These are phyloP conservation scores for Calycopis cecrops DNA, from an alignment of 1,140 invertebrate genomes.

Conservation along the genomic window DNA sequence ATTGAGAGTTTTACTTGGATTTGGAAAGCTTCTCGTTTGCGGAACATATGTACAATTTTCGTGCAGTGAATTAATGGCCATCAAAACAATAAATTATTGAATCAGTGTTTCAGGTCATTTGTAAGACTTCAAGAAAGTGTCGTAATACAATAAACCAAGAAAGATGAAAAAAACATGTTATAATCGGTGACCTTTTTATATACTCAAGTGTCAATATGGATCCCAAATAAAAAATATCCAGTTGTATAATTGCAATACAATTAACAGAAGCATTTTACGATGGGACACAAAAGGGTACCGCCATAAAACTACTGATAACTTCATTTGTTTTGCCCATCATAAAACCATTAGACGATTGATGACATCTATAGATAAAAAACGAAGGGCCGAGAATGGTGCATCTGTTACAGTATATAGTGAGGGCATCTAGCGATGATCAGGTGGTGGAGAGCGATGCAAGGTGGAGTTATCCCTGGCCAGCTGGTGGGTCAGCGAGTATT, in stretches of 20 bases:
- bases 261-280: constrained; percentile 46
- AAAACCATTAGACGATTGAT: constrained; percentile 56
- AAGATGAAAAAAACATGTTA: constrained; percentile 49
- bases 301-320: constrained; percentile 59
- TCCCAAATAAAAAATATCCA: constrained; percentile 43
- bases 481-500: constrained; percentile 41
- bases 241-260: constrained; percentile 37
- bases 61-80: constrained; percentile 28
- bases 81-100: constrained; percentile 27
- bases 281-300: constrained; percentile 64
- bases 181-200: constrained; percentile 63
- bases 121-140: constrained; percentile 19
- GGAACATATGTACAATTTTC: constrained; percentile 33
- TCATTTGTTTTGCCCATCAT: constrained; percentile 40
- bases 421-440: constrained; percentile 52
- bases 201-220: constrained; percentile 56
- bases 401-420: constrained; percentile 33
- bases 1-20: constrained; percentile 52
- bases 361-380: constrained; percentile 47
- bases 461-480: constrained; percentile 36
- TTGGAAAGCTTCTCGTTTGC: constrained; percentile 47
- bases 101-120: neutral
- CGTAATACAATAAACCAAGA: constrained; percentile 11
- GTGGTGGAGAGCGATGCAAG: constrained; percentile 53
- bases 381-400: constrained; percentile 55